phyloP scores from a whole-genome alignment of 2,797 vertebrate species.

The Anabacerthia variegaticeps region DNA sequence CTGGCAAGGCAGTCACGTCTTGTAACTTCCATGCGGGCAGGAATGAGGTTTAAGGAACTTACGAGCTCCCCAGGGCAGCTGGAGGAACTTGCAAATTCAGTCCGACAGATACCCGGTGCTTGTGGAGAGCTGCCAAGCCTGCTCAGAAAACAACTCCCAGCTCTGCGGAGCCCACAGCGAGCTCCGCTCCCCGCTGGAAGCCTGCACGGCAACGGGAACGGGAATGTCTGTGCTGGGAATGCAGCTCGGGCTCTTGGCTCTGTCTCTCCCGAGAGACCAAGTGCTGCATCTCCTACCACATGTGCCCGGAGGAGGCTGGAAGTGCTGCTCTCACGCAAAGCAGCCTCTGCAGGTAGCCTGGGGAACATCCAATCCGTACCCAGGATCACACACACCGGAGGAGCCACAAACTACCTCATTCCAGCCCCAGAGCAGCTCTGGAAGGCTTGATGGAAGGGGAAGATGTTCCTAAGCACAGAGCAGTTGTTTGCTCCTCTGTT shows the following conservation, averaged over 20 bases:
- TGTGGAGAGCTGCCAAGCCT: constrained; percentile 6
- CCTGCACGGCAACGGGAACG: neutral
- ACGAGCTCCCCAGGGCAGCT: constrained; percentile 24
- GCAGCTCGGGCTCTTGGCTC: neutral
- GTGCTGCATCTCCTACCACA: neutral
- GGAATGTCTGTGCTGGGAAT: neutral
- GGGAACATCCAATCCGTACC: neutral
- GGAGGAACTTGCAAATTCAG: constrained; percentile 15
- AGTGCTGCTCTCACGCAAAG: neutral
- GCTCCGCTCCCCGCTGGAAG: neutral
- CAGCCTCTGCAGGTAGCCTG: neutral
- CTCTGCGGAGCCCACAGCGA: neutral
- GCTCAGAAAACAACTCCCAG: neutral
- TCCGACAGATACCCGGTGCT: constrained; percentile 32
- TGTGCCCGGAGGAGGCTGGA: neutral
- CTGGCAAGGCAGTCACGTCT: constrained; percentile 9
- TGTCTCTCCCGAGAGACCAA: neutral
- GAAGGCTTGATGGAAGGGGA: neutral
- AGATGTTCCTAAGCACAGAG: neutral
- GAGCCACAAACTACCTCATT: neutral
- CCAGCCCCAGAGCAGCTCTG: neutral
- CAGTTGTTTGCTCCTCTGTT: neutral
- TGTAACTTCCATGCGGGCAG: neutral
- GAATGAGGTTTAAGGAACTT: constrained; percentile 33
- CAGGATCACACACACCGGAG: neutral